Base-by-base conservation (phyloP, 2,797 vertebrate genomes). In the Muscicapa comitata region DNA sequence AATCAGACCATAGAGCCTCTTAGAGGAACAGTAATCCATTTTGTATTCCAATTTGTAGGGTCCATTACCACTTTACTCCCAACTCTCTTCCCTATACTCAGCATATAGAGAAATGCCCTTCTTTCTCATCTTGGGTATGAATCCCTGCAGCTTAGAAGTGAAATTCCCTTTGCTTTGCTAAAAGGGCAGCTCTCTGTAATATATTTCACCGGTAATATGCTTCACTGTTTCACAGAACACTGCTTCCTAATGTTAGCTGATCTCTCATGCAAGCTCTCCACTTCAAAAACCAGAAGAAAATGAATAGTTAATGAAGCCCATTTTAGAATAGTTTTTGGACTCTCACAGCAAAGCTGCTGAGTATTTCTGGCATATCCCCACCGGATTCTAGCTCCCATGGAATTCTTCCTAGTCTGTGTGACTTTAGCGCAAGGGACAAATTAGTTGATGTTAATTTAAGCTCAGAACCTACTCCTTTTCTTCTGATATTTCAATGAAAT, bases 301-400 rank as follows among this genome's bases (percentile, higher is more conserved):
- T 76, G 40, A 86, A 94, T 95, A 95, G 87, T 71, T 94, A 89
- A 96, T 83, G 91, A 89, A 83, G 71, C 37, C 54, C 59, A 79
- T 74, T 92, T 80, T 78, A 89, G 53, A 93, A 95, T 42, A 73
- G 38, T 14, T 92, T 92, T 86, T 84, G 79, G 88, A 85, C 68
- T 76, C 59, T 67, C 57, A 59, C 21, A 87, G 87, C 37, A 88
- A 72, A 93, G 65, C 67, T 90, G 61, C 73, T 80, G 88, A 86
- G 96, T 84, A 91, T 75, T 94, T 90, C 45, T 86, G 79, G 85
- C 71, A 58, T 45, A 84, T 54, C 23, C 77, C 48, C 2, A 2
- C 76, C 1, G 31, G 48, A 75, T 83, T 91, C 83, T 50, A 93
- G 55, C 48, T 90, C 57, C 62, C 53, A 63, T 63, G 67, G 70